phyloP scores from a whole-genome alignment of 1,140 invertebrate genomes.

The Drosophila repletoides region DNA sequence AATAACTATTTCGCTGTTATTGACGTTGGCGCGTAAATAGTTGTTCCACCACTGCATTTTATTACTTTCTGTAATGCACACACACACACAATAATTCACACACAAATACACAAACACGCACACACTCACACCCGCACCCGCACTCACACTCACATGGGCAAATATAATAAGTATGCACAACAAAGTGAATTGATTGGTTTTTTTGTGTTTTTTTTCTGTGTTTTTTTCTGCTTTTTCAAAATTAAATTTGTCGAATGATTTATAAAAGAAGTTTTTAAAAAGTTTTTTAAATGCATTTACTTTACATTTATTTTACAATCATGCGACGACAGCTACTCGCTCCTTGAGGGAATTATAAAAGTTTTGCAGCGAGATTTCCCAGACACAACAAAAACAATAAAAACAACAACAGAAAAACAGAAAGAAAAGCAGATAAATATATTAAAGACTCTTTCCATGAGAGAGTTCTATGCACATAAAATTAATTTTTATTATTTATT shows the following conservation, averaged over 20 bases:
- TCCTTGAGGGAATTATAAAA: slow-evolving; percentile 65
- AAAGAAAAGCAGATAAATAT: slow-evolving; percentile 20
- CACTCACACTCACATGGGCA: not conserved
- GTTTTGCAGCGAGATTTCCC: slow-evolving; percentile 51
- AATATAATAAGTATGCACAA: slow-evolving; percentile 30
- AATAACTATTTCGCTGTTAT: slow-evolving; percentile 39
- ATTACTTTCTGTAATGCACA: slow-evolving; percentile 45
- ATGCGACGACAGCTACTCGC: slow-evolving; percentile 16
- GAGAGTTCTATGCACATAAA: no score
- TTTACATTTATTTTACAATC: slow-evolving; percentile 69
- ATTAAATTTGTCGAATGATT: slow-evolving; percentile 41
- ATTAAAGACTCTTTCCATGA: no score
- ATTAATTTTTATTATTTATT: not conserved
- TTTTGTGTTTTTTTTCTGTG: no score
- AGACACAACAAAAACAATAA: slow-evolving; percentile 54
- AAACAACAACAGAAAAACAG: no score
- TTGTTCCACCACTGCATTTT: slow-evolving; percentile 62
- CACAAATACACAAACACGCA: not conserved
- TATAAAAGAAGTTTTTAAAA: slow-evolving; percentile 38
- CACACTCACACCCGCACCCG: slow-evolving; percentile 4
- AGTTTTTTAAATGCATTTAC: slow-evolving; percentile 65
- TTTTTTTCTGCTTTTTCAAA: slow-evolving; percentile 32
- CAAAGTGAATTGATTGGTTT: slow-evolving; percentile 56
- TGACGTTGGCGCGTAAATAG: slow-evolving; percentile 59
- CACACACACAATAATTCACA: not conserved